Evolutionary conservation across 2,888 invertebrate species (phyloP).

Genomic region (Zygothrica quintamaculata): DNA sequence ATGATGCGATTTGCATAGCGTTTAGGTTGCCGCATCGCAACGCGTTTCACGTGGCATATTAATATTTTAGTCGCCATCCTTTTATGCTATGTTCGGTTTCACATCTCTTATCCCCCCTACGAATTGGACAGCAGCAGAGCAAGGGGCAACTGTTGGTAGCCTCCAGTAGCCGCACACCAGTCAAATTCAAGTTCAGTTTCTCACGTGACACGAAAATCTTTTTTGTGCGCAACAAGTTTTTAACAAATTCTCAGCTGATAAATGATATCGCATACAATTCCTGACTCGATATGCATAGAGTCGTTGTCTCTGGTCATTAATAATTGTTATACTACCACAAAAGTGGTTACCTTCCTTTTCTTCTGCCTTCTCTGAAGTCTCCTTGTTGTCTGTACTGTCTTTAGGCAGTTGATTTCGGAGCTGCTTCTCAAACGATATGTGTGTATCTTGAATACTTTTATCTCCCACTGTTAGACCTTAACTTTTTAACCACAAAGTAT

Average conservation of each 20-base stretch:
- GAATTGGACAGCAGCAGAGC: neutral
- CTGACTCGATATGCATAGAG: constrained; percentile 75
- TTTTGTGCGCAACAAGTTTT: constrained; percentile 83
- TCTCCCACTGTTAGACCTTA: neutral
- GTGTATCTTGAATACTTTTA: constrained; percentile 15
- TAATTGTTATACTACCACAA: constrained; percentile 64
- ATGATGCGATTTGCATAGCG: constrained; percentile 76
- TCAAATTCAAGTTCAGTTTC: constrained; percentile 48
- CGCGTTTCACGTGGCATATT: constrained; percentile 61
- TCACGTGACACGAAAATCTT: constrained; percentile 83
- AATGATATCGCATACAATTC: constrained; percentile 77
- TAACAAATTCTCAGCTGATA: constrained; percentile 80
- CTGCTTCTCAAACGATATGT: constrained; percentile 10
- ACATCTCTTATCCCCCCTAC: constrained; percentile 49
- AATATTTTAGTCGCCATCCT: constrained; percentile 76
- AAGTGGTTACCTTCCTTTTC: constrained; percentile 12
- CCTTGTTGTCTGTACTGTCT: neutral
- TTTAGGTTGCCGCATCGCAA: constrained; percentile 64
- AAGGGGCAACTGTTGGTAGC: constrained; percentile 39
- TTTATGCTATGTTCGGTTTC: constrained; percentile 75
- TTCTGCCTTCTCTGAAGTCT: constrained; percentile 9
- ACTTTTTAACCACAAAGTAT: too few species aligned
- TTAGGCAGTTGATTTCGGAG: neutral
- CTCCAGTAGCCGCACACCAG: constrained; percentile 60
- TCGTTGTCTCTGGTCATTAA: constrained; percentile 72